Percentiles rank a stretch among this genome's conserved stretches.
phyloP scores from a whole-genome alignment of 1,140 invertebrate genomes.

The Ridgeia piscesae region DNA sequence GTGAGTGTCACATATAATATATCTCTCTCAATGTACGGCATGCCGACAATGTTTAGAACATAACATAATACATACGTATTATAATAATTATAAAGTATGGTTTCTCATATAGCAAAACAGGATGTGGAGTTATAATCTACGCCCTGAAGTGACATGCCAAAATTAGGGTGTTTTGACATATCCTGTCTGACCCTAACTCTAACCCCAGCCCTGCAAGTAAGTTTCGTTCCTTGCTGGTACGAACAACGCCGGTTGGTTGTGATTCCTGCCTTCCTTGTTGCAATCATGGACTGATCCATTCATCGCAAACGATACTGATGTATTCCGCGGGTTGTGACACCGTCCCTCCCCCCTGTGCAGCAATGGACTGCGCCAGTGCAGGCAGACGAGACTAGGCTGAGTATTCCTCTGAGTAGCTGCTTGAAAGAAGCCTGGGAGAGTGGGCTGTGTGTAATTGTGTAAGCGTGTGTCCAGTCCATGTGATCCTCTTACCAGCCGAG shows the following conservation, averaged over 20 bases:
- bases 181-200: neutral
- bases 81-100: neutral
- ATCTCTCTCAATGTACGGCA: neutral
- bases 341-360: neutral
- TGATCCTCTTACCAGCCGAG: neutral
- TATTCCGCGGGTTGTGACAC: neutral
- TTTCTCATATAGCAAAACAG: neutral
- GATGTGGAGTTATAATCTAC: neutral
- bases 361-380: neutral
- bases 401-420: neutral
- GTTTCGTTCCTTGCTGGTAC: neutral
- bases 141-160: neutral
- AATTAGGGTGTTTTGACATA: constrained; percentile 6
- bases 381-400: neutral
- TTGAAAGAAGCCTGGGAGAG: neutral
- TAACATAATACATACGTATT: neutral
- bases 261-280: neutral
- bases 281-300: neutral
- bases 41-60: neutral
- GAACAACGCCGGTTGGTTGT: neutral
- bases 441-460: neutral
- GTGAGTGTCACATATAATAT: neutral
- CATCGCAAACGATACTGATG: neutral
- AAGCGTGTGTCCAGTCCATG: neutral
- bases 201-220: neutral